phyloP scores from a whole-genome alignment of 2,113 vertebrate genomes.

The Bufo bufo region DNA sequence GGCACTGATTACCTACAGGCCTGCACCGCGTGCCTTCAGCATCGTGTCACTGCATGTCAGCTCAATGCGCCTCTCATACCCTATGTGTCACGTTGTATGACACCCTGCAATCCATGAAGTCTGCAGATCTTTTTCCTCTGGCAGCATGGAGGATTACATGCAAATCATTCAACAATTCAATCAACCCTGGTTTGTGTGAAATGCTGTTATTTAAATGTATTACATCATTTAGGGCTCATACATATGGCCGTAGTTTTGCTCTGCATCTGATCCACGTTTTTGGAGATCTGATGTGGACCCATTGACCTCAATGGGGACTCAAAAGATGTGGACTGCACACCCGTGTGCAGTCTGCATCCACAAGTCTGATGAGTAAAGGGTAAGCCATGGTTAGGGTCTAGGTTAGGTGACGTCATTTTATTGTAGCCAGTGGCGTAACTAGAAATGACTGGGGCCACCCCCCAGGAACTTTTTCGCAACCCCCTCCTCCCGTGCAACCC shows the following conservation, averaged over 20 bases:
- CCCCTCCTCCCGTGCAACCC: too few species aligned
- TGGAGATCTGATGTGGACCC: too few species aligned
- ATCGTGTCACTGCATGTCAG: slow-evolving; percentile 29
- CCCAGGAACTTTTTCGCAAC: too few species aligned
- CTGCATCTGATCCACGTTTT: too few species aligned
- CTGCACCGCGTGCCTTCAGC: slow-evolving; percentile 28
- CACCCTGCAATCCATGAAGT: not conserved
- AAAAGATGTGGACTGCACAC: too few species aligned
- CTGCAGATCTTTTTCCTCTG: slow-evolving; percentile 11
- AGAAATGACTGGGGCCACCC: too few species aligned
- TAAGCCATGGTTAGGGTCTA: not conserved
- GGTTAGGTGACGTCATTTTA: not conserved
- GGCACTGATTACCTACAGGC: slow-evolving; percentile 25
- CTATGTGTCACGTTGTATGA: slow-evolving; percentile 37
- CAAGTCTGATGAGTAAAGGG: too few species aligned
- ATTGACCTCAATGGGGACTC: too few species aligned
- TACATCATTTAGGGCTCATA: not conserved
- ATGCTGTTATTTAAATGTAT: not conserved
- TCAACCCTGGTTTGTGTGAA: not conserved
- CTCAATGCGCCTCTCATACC: slow-evolving; percentile 22
- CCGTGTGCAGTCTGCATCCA: too few species aligned
- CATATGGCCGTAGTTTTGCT: too few species aligned
- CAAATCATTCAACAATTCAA: slow-evolving; percentile 33
- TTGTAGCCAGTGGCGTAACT: too few species aligned
- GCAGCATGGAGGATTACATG: not conserved